A percentile compares a stretch with the other conserved stretches of the same genome.
These are phyloP conservation scores for Muschampia plurimacula DNA, from an alignment of 2,888 invertebrate species.

Conservation along the genomic window DNA sequence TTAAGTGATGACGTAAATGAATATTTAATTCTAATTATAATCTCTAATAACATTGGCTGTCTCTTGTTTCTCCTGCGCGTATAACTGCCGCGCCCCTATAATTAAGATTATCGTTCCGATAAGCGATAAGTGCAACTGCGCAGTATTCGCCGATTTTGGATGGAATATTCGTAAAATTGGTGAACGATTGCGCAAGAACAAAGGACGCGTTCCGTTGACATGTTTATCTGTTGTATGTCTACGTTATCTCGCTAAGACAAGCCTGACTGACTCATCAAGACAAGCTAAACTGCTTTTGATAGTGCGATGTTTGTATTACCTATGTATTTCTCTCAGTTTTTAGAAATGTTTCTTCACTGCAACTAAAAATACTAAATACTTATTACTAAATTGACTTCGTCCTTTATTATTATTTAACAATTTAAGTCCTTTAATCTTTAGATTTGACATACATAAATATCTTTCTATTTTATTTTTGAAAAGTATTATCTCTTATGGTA, in stretches of 20 bases:
- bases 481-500: too few relatives aligned
- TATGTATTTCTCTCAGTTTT: constrained; percentile 10
- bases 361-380: not conserved
- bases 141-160: constrained; percentile 38
- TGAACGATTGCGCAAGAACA: constrained; percentile 37
- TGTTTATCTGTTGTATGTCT: constrained; percentile 29
- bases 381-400: too few relatives aligned
- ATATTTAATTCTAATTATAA: constrained; percentile 2
- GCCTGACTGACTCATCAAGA: constrained; percentile 22
- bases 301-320: not conserved
- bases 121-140: constrained; percentile 56
- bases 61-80: constrained; percentile 1
- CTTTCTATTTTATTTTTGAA: too few relatives aligned
- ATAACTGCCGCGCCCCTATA: constrained; percentile 68
- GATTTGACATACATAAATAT: too few relatives aligned
- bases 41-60: not conserved
- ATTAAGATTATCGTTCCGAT: constrained; percentile 72
- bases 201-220: constrained; percentile 37
- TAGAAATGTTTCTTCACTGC: not conserved
- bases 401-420: too few relatives aligned
- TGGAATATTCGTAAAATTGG: constrained; percentile 38
- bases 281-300: constrained; percentile 21
- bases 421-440: too few relatives aligned
- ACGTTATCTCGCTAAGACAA: constrained; percentile 27
- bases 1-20: not conserved